A percentile compares a stretch with the other conserved stretches of the same genome.
phyloP scores from a whole-genome alignment of 1,140 invertebrate species.

The Macrocentrus cingulum region DNA sequence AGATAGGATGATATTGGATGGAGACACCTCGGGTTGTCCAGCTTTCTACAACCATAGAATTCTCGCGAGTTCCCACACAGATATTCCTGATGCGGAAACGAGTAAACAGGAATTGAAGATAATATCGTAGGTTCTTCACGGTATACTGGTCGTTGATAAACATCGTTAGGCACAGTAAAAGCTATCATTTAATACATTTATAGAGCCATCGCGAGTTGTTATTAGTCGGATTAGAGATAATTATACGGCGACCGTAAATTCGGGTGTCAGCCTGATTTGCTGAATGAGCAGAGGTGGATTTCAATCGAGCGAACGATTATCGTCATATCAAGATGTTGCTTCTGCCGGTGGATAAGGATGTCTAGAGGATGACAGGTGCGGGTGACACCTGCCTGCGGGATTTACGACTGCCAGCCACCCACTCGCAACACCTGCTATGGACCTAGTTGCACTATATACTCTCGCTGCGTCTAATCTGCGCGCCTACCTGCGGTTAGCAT shows the following conservation, averaged over 20 bases:
- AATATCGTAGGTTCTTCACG: background rate
- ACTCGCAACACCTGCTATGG: background rate
- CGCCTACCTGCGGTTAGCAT: too few species aligned
- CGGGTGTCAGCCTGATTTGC: too few species aligned
- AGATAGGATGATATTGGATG: too few species aligned
- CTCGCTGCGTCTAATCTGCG: background rate
- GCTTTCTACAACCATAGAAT: background rate
- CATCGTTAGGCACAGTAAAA: background rate
- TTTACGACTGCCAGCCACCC: constrained; percentile 9
- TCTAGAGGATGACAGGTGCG: constrained; percentile 37
- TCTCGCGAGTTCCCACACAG: background rate
- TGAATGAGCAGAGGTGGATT: background rate
- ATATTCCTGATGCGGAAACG: background rate
- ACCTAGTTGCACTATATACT: background rate
- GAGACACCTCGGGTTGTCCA: too few species aligned
- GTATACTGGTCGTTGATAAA: background rate
- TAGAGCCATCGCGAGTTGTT: too few species aligned
- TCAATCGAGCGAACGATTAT: background rate
- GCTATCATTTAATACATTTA: too few species aligned
- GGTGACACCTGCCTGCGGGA: constrained; percentile 37
- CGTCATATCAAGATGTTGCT: background rate
- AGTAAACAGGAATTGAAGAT: background rate
- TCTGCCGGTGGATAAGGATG: constrained; percentile 2
- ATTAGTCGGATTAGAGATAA: too few species aligned
- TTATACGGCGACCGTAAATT: too few species aligned